phyloP scores from a whole-genome alignment of 2,888 invertebrate species.

The Melanophora roralis region DNA sequence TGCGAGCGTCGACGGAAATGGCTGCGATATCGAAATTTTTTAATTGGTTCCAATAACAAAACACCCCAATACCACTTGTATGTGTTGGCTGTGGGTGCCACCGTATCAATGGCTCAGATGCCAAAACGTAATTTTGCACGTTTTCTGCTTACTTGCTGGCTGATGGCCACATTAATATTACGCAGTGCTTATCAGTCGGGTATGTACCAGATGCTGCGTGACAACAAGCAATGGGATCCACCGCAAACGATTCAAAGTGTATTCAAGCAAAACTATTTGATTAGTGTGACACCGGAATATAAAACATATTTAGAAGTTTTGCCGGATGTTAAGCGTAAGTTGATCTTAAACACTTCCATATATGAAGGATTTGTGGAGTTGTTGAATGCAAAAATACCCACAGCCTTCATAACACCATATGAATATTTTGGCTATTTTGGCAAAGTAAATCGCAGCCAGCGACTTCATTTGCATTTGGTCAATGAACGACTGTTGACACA shows the following conservation, averaged over 20 bases:
- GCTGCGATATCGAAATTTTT: conserved; percentile 61
- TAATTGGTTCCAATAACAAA: conserved; percentile 63
- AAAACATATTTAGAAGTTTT: conserved; percentile 64
- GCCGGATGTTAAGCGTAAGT: conserved; percentile 64
- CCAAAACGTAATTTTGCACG: conserved; percentile 68
- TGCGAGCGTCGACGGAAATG: conserved; percentile 62
- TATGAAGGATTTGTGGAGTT: conserved; percentile 66
- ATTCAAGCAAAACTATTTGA: conserved; percentile 64
- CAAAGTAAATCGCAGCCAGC: conserved; percentile 64
- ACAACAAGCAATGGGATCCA: conserved; percentile 67
- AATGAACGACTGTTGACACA: conserved; percentile 68
- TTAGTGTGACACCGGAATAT: conserved; percentile 65
- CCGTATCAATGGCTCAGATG: conserved; percentile 42
- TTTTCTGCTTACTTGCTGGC: conserved; percentile 68
- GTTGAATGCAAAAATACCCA: conserved; percentile 54
- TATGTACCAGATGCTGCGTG: conserved; percentile 69
- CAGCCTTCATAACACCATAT: conserved; percentile 69
- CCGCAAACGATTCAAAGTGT: conserved; percentile 69
- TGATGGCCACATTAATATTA: conserved; percentile 67
- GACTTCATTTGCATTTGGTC: conserved; percentile 67
- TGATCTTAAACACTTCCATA: conserved; percentile 64
- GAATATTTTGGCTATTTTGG: conserved; percentile 71
- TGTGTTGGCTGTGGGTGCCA: conserved; percentile 64
- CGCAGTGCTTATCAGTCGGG: conserved; percentile 72
- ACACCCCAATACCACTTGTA: conserved; percentile 65